A percentile compares a stretch with the other conserved stretches of the same genome.
Conservation (phyloP, 2,888 invertebrate genomes). For the Acrobasis consociella region DNA sequence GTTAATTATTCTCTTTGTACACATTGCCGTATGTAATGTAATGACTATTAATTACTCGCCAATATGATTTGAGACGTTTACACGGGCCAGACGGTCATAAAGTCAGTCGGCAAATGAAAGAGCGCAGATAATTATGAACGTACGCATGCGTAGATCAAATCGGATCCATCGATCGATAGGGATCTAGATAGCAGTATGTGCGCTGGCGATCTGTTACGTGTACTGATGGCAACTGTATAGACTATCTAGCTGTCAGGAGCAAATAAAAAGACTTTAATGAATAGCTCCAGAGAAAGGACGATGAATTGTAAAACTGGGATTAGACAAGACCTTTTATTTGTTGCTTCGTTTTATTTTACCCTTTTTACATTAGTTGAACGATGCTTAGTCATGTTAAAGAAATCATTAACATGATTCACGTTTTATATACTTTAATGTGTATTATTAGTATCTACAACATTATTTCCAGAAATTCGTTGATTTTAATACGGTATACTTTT, state of each 20-base stretch:
- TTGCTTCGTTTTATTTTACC: neutral
- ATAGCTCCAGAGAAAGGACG: slow-evolving; percentile 23
- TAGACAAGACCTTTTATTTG: slow-evolving; percentile 10
- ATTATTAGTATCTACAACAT: too few relatives aligned
- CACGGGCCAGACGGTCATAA: slow-evolving; percentile 70
- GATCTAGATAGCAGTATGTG: slow-evolving; percentile 63
- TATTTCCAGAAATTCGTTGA: too few relatives aligned
- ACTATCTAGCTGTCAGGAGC: slow-evolving; percentile 38
- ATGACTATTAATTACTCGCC: slow-evolving; percentile 73
- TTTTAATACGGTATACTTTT: too few relatives aligned
- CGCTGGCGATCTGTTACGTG: slow-evolving; percentile 60
- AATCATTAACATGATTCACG: neutral
- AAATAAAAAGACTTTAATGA: slow-evolving; percentile 22
- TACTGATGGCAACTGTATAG: slow-evolving; percentile 55
- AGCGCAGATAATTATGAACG: slow-evolving; percentile 75
- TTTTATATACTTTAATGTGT: too few relatives aligned
- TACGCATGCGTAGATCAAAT: slow-evolving; percentile 80
- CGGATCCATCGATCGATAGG: slow-evolving; percentile 75
- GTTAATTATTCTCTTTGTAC: slow-evolving; percentile 66
- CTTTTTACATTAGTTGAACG: neutral
- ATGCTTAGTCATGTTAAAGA: slow-evolving; percentile 4
- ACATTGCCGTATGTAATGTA: slow-evolving; percentile 54
- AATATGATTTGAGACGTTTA: slow-evolving; percentile 77
- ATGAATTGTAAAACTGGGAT: slow-evolving; percentile 22
- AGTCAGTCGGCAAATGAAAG: slow-evolving; percentile 78